Percentiles rank a stretch among this genome's conserved stretches.
These are phyloP conservation scores for Apotomis turbidana DNA, from an alignment of 2,888 invertebrate genomes.

Conservation along the genomic window DNA sequence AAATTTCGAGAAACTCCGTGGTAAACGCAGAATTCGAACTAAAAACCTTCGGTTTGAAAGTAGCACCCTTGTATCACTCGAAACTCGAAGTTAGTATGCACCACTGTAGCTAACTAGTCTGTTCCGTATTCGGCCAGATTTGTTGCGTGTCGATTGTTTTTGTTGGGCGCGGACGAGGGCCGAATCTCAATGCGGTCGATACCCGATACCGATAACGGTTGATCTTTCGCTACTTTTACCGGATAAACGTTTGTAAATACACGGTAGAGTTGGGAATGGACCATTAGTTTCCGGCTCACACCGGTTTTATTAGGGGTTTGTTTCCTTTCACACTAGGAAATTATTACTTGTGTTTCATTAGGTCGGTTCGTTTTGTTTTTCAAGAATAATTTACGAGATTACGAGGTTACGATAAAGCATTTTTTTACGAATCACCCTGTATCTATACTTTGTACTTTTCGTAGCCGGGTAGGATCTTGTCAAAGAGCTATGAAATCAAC, in stretches of 20 bases:
- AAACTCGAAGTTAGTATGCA: not conserved
- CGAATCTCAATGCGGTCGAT: constrained; percentile 41
- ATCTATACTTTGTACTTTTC: too few species aligned
- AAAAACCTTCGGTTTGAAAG: too few species aligned
- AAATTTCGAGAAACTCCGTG: too few species aligned
- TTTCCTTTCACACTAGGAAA: constrained; percentile 18
- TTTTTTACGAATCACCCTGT: too few species aligned
- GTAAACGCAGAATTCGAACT: too few species aligned
- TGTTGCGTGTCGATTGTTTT: constrained; percentile 78
- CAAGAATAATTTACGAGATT: not conserved
- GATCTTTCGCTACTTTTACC: constrained; percentile 25
- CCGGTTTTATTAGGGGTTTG: constrained; percentile 23
- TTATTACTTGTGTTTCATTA: constrained; percentile 11
- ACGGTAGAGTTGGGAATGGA: constrained; percentile 10
- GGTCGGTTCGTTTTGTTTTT: not conserved
- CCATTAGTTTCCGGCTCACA: constrained; percentile 28
- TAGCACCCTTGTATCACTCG: too few species aligned
- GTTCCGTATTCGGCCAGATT: constrained; percentile 61
- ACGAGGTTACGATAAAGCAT: not conserved
- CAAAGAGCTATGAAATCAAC: too few species aligned
- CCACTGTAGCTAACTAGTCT: constrained; percentile 48
- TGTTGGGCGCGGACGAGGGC: constrained; percentile 47
- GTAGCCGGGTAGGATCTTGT: too few species aligned
- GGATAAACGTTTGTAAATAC: constrained; percentile 26
- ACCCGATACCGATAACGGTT: constrained; percentile 28